Percentiles rank a stretch among this genome's conserved stretches.
Conservation (phyloP, 2,888 invertebrate species). For the Hyposoter dolosus region DNA sequence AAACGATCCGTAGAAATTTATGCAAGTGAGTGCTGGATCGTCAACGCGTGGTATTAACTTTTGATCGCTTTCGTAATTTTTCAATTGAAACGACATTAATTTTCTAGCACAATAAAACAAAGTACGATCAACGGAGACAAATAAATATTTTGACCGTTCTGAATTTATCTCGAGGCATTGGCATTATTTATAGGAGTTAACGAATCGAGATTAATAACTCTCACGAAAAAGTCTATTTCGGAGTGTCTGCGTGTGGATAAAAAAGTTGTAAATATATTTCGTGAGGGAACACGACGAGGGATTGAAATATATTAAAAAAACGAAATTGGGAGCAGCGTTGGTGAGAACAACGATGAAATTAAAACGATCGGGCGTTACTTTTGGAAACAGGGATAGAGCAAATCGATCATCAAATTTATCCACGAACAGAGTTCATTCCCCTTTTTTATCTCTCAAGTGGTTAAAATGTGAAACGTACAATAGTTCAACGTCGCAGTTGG, state of each 20-base stretch:
- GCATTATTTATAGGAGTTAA: background rate
- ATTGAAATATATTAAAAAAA: constrained; percentile 38
- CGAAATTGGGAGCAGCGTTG: constrained; percentile 25
- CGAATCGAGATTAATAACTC: constrained; percentile 25
- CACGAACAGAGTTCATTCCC: constrained; percentile 40
- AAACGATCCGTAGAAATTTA: constrained; percentile 59
- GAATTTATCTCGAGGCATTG: constrained; percentile 30
- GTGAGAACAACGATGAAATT: constrained; percentile 60
- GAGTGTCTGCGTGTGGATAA: background rate
- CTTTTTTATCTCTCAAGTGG: constrained; percentile 22
- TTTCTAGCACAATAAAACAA: constrained; percentile 56
- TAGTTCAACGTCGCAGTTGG: constrained; percentile 59
- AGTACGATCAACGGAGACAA: constrained; percentile 9
- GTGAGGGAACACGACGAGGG: background rate
- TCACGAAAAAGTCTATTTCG: constrained; percentile 21
- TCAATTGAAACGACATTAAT: constrained; percentile 63
- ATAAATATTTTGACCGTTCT: constrained; percentile 56
- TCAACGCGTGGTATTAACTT: constrained; percentile 65
- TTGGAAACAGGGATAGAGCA: constrained; percentile 20
- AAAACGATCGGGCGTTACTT: constrained; percentile 65
- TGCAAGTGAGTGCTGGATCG: constrained; percentile 28
- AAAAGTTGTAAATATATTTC: constrained; percentile 43
- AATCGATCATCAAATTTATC: constrained; percentile 52
- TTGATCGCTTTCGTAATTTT: constrained; percentile 64
- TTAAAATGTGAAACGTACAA: constrained; percentile 33